phyloP scores from a whole-genome alignment of 2,888 invertebrate genomes.

The Hirtodrosophila duncani region DNA sequence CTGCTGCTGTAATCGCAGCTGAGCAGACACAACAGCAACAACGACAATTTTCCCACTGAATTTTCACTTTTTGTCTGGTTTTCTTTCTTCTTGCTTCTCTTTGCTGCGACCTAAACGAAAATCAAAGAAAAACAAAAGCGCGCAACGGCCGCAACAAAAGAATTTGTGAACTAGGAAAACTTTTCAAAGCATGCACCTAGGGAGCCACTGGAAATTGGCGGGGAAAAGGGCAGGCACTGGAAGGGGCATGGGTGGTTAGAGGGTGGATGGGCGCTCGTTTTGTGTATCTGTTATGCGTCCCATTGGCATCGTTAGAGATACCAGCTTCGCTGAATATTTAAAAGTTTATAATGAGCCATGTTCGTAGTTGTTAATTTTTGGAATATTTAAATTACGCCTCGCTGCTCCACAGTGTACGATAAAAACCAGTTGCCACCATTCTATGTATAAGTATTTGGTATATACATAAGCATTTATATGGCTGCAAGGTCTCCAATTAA shows the following conservation, averaged over 20 bases:
- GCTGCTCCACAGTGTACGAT: slow-evolving; percentile 13
- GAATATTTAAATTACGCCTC: slow-evolving; percentile 41
- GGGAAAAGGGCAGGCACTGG: background rate
- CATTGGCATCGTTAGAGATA: slow-evolving; percentile 52
- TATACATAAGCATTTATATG: slow-evolving; percentile 11
- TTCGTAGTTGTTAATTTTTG: slow-evolving; percentile 37
- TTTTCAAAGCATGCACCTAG: slow-evolving; percentile 39
- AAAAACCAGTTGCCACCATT: slow-evolving; percentile 41
- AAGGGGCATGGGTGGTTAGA: too few relatives aligned
- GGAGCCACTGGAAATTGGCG: background rate
- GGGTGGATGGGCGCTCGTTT: slow-evolving; percentile 14
- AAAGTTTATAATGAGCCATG: slow-evolving; percentile 58
- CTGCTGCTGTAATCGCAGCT: slow-evolving; percentile 50
- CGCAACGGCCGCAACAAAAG: slow-evolving; percentile 51
- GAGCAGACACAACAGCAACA: slow-evolving; percentile 34
- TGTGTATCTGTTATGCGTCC: slow-evolving; percentile 56
- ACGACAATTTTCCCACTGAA: slow-evolving; percentile 69
- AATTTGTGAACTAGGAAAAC: slow-evolving; percentile 61
- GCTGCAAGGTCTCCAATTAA: slow-evolving; percentile 47
- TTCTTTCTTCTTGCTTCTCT: slow-evolving; percentile 15
- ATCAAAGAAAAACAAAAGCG: slow-evolving; percentile 41
- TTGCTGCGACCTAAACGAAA: slow-evolving; percentile 41
- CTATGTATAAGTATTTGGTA: background rate
- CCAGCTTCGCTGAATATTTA: slow-evolving; percentile 44
- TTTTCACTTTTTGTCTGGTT: slow-evolving; percentile 58